Evolutionary conservation across 2,113 vertebrate genomes (phyloP).

Genomic region (Neotragus moschatus): DNA sequence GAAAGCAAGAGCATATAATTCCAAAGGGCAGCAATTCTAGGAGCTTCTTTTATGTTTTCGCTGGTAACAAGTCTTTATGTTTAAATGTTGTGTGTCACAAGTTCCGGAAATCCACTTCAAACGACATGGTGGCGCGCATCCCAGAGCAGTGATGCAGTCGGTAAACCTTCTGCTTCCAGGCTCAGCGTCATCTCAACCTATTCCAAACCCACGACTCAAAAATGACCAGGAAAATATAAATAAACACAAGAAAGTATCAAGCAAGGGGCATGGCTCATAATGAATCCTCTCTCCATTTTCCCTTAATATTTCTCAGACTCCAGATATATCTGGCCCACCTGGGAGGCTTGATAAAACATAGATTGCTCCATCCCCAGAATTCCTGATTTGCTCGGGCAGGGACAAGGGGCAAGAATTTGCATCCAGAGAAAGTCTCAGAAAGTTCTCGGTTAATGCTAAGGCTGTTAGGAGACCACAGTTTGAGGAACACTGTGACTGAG

Average conservation of each 20-base stretch:
- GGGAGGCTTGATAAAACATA: background rate
- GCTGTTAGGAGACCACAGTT: background rate
- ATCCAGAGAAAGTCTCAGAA: background rate
- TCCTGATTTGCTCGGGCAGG: background rate
- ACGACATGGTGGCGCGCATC: background rate
- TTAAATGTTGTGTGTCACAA: background rate
- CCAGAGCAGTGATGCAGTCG: background rate
- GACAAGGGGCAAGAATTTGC: background rate
- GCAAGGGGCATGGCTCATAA: accelerated
- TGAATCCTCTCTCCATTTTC: background rate
- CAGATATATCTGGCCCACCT: background rate
- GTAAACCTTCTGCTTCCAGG: background rate
- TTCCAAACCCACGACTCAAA: background rate
- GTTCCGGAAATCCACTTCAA: background rate
- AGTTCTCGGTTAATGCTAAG: background rate
- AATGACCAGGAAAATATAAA: background rate
- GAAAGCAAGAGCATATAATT: background rate
- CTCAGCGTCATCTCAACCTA: background rate
- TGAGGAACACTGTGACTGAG: background rate
- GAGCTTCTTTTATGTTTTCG: background rate
- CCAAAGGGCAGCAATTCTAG: background rate
- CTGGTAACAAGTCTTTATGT: background rate
- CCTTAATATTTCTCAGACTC: background rate
- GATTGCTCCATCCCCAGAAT: too few relatives aligned
- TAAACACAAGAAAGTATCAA: background rate